Evolutionary conservation across 2,113 vertebrate genomes (phyloP), one percentile per base, ranked within the genome.

Genomic region (Hemiprocne comata): DNA sequence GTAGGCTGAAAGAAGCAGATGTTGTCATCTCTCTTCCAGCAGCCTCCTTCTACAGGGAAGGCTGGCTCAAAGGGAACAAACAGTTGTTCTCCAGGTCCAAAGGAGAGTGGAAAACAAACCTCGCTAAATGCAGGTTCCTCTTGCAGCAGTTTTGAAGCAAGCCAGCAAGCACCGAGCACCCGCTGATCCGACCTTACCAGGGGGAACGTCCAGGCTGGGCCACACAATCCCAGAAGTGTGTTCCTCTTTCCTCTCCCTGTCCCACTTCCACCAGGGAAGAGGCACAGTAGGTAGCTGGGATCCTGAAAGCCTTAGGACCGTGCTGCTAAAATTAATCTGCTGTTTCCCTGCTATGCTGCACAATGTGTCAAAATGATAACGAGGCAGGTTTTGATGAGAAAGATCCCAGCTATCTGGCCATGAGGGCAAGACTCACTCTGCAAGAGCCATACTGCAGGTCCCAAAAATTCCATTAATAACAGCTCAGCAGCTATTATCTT

Each of bases 251-350:
- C 29, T 69, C n/a, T 20, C 21, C 24, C 7, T 5, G 6, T n/a
- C n/a, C n/a, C n/a, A n/a, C 33, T 31, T 2, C 9, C 2, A 1
- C 5, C 2, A 0, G 53, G 20, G 17, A 66, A 54, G 31, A 40
- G 6, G 13, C 29, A 55, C 46, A n/a, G 40, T 6, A 61, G 34
- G 9, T 31, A 55, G 3, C 29, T 73, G 69, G 74, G 70, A 9
- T 71, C 53, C 14, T 38, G 18, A 54, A 44, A 31, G 42, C 42
- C 14, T 67, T 64, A 36, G 40, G 29, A 44, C 26, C 66, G 17
- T 31, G 20, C n/a, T 70, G 51, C 78, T 72, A 66, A 51, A 77
- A 66, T 23, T 18, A 23, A 77, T 16, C 70, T 81, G 23, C 65
- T 73, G 34, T 44, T 88, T 87, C 33, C n/a, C 51, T 57, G 34